Evolutionary conservation across 2,888 invertebrate species (phyloP).

Genomic region (Ceratothoa steindachneri): DNA sequence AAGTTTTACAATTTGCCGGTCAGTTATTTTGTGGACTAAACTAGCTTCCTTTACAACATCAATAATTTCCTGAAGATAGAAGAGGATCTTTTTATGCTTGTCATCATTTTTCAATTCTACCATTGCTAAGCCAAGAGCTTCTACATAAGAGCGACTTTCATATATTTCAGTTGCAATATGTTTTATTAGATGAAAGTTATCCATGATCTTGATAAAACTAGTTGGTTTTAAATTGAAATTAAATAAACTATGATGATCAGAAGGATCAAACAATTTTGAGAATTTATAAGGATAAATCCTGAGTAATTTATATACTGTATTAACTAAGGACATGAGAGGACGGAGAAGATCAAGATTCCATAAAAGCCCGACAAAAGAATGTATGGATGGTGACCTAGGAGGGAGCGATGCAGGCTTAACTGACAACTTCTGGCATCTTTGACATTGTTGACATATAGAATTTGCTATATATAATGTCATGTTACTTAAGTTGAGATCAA

Average conservation of each 20-base stretch:
- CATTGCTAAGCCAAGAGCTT: background rate
- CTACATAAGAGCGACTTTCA: background rate
- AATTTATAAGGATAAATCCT: background rate
- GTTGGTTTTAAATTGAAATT: background rate
- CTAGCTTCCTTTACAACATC: background rate
- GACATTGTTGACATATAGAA: conserved; percentile 3
- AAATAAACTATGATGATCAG: background rate
- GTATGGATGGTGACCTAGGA: background rate
- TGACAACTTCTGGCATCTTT: background rate
- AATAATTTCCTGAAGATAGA: background rate
- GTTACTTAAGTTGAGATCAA: background rate
- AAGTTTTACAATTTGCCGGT: background rate
- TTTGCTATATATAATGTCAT: conserved; percentile 7
- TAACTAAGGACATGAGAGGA: background rate
- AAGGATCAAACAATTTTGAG: background rate
- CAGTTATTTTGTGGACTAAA: background rate
- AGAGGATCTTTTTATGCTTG: background rate
- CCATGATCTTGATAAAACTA: background rate
- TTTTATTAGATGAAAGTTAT: background rate
- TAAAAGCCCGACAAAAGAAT: background rate
- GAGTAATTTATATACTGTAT: conserved; percentile 1
- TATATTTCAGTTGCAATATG: background rate
- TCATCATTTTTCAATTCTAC: background rate
- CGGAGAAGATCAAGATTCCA: background rate
- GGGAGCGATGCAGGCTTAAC: background rate